A percentile compares a stretch with the other conserved stretches of the same genome.
Evolutionary conservation across 92 coral and sea anemone species (phyloP).

Genomic region (Bergia sp.): DNA sequence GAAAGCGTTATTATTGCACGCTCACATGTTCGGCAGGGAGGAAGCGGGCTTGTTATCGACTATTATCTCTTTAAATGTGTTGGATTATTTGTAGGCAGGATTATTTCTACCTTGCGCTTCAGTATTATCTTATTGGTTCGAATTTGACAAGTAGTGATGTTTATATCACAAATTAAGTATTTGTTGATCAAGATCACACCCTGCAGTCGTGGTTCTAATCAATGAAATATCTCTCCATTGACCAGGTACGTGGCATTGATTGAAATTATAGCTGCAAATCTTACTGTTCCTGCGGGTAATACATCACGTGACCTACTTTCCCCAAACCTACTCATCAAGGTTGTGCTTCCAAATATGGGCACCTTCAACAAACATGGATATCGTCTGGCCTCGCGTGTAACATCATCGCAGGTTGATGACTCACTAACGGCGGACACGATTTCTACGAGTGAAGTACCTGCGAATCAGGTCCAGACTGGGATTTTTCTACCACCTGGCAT

Average conservation of each 20-base stretch:
- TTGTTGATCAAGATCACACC: not conserved
- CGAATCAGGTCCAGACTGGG: slow-evolving; percentile 59
- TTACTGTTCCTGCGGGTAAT: slow-evolving; percentile 60
- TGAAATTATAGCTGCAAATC: slow-evolving; percentile 61
- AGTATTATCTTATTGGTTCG: too few species aligned
- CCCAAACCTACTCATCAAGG: slow-evolving; percentile 64
- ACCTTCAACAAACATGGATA: slow-evolving; percentile 45
- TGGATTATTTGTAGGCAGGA: too few species aligned
- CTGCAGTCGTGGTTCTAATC: not conserved
- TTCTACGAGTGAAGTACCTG: slow-evolving; percentile 41
- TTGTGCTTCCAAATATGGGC: slow-evolving; percentile 41
- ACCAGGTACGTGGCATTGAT: slow-evolving; percentile 66
- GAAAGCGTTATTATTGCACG: too few species aligned
- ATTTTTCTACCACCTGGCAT: slow-evolving; percentile 57
- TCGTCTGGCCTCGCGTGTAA: slow-evolving; percentile 1
- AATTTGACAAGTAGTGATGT: too few species aligned
- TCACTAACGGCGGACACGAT: slow-evolving; percentile 43
- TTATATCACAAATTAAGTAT: too few species aligned
- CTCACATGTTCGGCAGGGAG: too few species aligned
- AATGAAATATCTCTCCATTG: not conserved
- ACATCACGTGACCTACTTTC: slow-evolving; percentile 59
- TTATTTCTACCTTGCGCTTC: too few species aligned
- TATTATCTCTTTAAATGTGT: too few species aligned
- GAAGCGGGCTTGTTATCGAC: too few species aligned
- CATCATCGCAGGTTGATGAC: not conserved